Conservation (phyloP, 1,140 invertebrate genomes). For the Drosophila novamexicana region DNA sequence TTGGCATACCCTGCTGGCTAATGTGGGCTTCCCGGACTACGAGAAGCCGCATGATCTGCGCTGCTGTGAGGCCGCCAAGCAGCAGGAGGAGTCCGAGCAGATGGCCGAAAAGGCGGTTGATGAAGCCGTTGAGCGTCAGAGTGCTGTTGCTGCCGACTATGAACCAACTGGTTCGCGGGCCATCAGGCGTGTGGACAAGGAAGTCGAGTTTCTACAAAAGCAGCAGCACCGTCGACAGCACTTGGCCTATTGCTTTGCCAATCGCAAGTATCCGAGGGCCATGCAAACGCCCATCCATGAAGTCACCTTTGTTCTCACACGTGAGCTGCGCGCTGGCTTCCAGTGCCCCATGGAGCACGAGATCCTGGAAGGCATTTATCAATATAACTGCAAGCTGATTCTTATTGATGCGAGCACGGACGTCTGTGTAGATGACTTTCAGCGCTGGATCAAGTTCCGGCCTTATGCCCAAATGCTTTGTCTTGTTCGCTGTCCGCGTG, state of each 20-base stretch:
- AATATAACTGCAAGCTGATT: slow-evolving; percentile 60
- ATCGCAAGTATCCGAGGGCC: slow-evolving; percentile 70
- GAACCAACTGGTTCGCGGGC: slow-evolving; percentile 11
- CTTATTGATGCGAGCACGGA: slow-evolving; percentile 63
- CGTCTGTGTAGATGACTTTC: slow-evolving; percentile 52
- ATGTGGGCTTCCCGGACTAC: slow-evolving; percentile 58
- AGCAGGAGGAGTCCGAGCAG: slow-evolving; percentile 5
- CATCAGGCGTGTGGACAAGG: slow-evolving; percentile 42
- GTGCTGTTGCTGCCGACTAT: neutral
- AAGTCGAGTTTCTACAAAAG: slow-evolving; percentile 7
- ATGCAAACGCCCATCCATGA: slow-evolving; percentile 65
- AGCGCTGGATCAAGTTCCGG: slow-evolving; percentile 70
- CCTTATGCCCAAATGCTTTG: slow-evolving; percentile 60
- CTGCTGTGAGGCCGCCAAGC: slow-evolving; percentile 38
- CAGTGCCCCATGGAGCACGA: slow-evolving; percentile 39
- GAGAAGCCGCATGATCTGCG: slow-evolving; percentile 49
- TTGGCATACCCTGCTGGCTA: slow-evolving; percentile 57
- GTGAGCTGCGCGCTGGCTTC: slow-evolving; percentile 36
- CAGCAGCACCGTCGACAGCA: slow-evolving; percentile 50
- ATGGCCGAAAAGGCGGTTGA: slow-evolving; percentile 17
- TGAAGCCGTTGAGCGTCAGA: slow-evolving; percentile 6
- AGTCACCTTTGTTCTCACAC: slow-evolving; percentile 41
- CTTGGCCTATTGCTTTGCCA: slow-evolving; percentile 67
- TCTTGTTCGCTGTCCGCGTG: slow-evolving; percentile 48
- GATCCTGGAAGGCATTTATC: slow-evolving; percentile 52